Conservation (phyloP, 2,797 vertebrate genomes). For the Labeo calbasu region DNA sequence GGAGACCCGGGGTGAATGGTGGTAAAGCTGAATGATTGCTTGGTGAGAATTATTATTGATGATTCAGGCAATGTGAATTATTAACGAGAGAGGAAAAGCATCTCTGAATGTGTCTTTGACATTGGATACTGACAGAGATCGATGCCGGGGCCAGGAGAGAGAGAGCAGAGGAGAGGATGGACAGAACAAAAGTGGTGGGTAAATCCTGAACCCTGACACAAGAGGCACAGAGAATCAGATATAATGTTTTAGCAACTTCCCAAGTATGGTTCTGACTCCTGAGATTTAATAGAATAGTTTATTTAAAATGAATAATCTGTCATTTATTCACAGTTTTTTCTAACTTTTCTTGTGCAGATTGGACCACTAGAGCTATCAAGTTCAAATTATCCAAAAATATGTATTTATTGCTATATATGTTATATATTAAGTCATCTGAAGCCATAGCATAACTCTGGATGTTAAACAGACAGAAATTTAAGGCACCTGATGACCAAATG, state of each 20-base stretch:
- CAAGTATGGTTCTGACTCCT: neutral
- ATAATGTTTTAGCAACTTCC: neutral
- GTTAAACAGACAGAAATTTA: neutral
- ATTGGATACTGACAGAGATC: slow-evolving; percentile 84
- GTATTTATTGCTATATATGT: neutral
- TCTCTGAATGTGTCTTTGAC: slow-evolving; percentile 83
- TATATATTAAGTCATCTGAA: neutral
- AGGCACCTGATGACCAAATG: too few species aligned
- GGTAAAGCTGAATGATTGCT: slow-evolving; percentile 81
- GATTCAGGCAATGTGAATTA: slow-evolving; percentile 84
- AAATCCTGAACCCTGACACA: slow-evolving; percentile 36
- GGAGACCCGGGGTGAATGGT: slow-evolving; percentile 64
- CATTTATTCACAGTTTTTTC: neutral
- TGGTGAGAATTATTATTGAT: slow-evolving; percentile 84
- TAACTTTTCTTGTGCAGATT: neutral
- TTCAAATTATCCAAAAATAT: neutral
- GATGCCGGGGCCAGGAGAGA: slow-evolving; percentile 65
- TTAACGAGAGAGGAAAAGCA: slow-evolving; percentile 82
- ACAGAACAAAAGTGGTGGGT: slow-evolving; percentile 49
- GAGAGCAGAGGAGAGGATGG: slow-evolving; percentile 52
- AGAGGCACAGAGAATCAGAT: slow-evolving; percentile 16
- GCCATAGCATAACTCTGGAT: neutral
- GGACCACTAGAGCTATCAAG: neutral
- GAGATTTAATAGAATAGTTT: neutral
- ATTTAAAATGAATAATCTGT: neutral